Evolutionary conservation across 2,113 vertebrate genomes (phyloP).

Genomic region (Eretmodus cyanostictus): DNA sequence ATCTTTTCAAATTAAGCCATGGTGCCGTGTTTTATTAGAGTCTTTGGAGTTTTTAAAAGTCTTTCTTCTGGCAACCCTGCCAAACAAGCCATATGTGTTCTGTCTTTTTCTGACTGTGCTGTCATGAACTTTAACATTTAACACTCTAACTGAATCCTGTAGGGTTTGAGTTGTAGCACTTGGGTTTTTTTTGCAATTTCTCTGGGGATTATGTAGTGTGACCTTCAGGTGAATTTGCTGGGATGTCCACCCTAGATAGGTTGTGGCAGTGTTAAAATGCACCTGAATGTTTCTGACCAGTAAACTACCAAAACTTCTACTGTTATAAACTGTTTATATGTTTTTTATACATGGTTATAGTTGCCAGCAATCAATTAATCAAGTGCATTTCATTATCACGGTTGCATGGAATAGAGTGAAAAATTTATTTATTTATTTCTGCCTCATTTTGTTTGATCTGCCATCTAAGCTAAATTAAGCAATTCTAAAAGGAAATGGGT

Average conservation of each 20-base stretch:
- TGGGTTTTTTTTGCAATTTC: not conserved
- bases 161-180: not conserved
- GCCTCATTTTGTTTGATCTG: not conserved
- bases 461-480: not conserved
- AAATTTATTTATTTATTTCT: not conserved
- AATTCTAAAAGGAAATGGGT: not conserved
- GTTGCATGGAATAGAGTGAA: not conserved
- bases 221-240: not conserved
- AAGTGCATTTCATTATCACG: not conserved
- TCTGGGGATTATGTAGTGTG: not conserved
- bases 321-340: not conserved
- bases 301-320: not conserved
- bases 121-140: not conserved
- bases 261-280: not conserved
- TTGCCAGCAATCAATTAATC: not conserved
- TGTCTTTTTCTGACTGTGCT: not conserved
- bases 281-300: not conserved
- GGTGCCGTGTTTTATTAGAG: not conserved
- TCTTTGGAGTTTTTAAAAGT: not conserved
- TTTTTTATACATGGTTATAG: not conserved
- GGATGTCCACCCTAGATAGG: not conserved
- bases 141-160: not conserved
- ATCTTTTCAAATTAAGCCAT: not conserved
- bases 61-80: not conserved
- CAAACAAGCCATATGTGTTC: not conserved